phyloP scores from a whole-genome alignment of 2,797 vertebrate genomes.

The Gephyroberyx darwinii region DNA sequence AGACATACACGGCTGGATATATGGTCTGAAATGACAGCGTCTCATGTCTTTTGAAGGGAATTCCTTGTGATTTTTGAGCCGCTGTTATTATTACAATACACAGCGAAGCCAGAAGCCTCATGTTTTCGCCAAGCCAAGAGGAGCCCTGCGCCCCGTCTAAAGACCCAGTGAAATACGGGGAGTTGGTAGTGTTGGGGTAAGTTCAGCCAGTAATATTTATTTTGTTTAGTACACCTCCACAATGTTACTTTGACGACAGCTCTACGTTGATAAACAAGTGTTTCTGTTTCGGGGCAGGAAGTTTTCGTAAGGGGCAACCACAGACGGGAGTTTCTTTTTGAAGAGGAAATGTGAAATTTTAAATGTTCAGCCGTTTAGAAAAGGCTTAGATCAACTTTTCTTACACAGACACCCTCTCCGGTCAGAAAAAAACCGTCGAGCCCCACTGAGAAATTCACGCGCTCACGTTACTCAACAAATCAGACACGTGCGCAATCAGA shows the following conservation, averaged over 20 bases:
- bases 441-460: constrained; percentile 44
- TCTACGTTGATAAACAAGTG: neutral
- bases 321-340: neutral
- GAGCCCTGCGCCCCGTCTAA: constrained; percentile 92
- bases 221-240: neutral
- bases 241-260: neutral
- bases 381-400: too few species aligned
- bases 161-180: constrained; percentile 95
- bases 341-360: neutral
- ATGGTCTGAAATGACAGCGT: constrained; percentile 63
- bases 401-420: neutral
- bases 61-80: constrained; percentile 44
- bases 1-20: constrained; percentile 6
- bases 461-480: constrained; percentile 77
- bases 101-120: constrained; percentile 79
- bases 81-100: constrained; percentile 63
- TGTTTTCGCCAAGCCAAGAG: constrained; percentile 94
- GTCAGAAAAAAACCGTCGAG: constrained; percentile 2
- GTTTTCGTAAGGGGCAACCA: constrained; percentile 45
- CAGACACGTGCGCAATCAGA: constrained; percentile 73
- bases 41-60: constrained; percentile 64
- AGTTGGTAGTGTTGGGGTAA: constrained; percentile 96
- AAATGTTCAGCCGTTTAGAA: too few species aligned
- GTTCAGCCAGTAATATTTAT: constrained; percentile 52
- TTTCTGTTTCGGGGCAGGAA: constrained; percentile 31